These are phyloP conservation scores for Idaea straminata DNA, from an alignment of 2,888 invertebrate genomes.

Conservation along the genomic window DNA sequence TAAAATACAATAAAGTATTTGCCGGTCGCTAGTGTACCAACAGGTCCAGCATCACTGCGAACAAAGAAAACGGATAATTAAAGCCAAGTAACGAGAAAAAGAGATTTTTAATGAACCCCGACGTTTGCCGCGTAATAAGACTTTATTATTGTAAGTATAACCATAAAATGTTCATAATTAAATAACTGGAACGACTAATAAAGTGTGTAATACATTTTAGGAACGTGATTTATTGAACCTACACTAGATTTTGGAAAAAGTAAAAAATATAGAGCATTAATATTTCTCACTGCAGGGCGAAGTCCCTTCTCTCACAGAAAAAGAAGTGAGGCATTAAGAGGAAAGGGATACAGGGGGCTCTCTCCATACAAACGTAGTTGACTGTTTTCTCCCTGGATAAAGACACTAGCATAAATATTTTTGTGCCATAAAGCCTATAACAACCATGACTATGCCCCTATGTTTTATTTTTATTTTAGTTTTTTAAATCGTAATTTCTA, in stretches of 20 bases:
- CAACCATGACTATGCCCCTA: too few species aligned
- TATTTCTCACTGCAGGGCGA: too few species aligned
- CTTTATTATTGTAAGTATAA: constrained; percentile 54
- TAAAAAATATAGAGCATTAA: too few species aligned
- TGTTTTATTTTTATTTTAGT: too few species aligned
- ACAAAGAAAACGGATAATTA: constrained; percentile 79
- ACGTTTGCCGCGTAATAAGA: constrained; percentile 66
- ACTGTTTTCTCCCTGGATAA: too few species aligned
- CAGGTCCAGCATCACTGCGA: constrained; percentile 56
- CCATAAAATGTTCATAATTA: constrained; percentile 60
- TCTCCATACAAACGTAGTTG: too few species aligned
- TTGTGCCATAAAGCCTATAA: too few species aligned
- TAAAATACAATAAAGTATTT: constrained; percentile 50
- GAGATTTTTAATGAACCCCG: constrained; percentile 75
- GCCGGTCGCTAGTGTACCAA: constrained; percentile 49
- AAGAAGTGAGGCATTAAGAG: too few species aligned
- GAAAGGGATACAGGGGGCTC: too few species aligned
- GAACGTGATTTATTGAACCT: not conserved
- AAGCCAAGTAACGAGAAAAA: constrained; percentile 68
- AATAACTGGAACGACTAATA: constrained; percentile 41
- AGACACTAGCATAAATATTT: too few species aligned
- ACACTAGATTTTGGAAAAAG: not conserved
- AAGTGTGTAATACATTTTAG: not conserved
- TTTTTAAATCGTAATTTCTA: too few species aligned
- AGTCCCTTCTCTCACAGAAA: too few species aligned